These are phyloP conservation scores for Drosophila merina DNA, from an alignment of 2,888 invertebrate species.

Conservation along the genomic window DNA sequence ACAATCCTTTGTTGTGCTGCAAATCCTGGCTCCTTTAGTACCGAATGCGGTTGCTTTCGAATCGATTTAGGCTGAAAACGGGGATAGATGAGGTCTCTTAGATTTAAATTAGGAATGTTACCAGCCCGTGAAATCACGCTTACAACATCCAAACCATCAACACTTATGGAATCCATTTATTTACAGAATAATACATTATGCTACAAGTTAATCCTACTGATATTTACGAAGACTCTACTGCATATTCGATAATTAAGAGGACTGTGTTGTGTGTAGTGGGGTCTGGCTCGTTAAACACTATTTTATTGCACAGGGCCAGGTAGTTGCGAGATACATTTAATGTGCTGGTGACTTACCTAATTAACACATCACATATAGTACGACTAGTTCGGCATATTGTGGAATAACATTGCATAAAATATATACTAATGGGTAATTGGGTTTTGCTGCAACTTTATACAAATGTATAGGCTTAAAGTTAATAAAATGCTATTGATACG, in stretches of 20 bases:
- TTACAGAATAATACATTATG: conserved; percentile 20
- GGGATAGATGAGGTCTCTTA: conserved; percentile 1
- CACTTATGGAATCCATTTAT: conserved; percentile 45
- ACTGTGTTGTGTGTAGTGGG: background rate
- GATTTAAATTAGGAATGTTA: background rate
- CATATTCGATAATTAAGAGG: conserved; percentile 15
- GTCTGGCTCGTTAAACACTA: conserved; percentile 21
- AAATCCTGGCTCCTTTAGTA: conserved; percentile 40
- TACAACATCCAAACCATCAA: conserved; percentile 9
- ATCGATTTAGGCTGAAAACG: conserved; percentile 60
- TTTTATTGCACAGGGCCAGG: conserved; percentile 38
- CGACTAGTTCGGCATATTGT: conserved; percentile 15
- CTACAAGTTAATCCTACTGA: conserved; percentile 34
- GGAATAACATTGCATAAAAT: conserved; percentile 13
- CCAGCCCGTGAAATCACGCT: background rate
- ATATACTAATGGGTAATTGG: conserved; percentile 15
- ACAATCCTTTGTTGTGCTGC: background rate
- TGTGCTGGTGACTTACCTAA: conserved; percentile 40
- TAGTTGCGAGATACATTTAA: conserved; percentile 32
- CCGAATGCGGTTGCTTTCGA: conserved; percentile 52
- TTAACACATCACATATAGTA: conserved; percentile 58
- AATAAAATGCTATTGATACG: conserved; percentile 1
- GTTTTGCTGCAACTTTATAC: conserved; percentile 18
- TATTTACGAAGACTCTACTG: conserved; percentile 13
- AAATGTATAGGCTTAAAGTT: conserved; percentile 4